Conservation (phyloP, 2,113 vertebrate genomes). For the Periophthalmus modestus region DNA sequence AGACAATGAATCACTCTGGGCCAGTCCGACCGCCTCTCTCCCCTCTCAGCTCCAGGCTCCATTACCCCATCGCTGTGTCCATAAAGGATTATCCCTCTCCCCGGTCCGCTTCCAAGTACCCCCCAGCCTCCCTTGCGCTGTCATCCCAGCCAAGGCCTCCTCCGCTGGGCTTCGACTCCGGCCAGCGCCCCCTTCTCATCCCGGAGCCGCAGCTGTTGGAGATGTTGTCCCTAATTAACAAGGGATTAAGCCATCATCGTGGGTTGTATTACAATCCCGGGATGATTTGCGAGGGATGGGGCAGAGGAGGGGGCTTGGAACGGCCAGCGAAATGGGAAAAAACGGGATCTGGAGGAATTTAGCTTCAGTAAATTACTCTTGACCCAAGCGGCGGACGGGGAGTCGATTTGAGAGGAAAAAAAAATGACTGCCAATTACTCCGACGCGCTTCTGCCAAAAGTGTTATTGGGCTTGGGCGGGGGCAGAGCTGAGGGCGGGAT, state of each 20-base stretch:
- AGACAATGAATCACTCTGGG: neutral
- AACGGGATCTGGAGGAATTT: slow-evolving; percentile 69
- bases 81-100: slow-evolving; percentile 39
- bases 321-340: slow-evolving; percentile 46
- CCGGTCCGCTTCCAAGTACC: neutral
- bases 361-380: slow-evolving; percentile 84
- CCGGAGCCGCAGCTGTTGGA: slow-evolving; percentile 79
- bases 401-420: slow-evolving; percentile 73
- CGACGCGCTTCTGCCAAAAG: slow-evolving; percentile 78
- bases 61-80: slow-evolving; percentile 46
- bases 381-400: slow-evolving; percentile 76
- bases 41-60: slow-evolving; percentile 22
- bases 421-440: slow-evolving; percentile 80
- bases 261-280: slow-evolving; percentile 80
- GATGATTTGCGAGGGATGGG: slow-evolving; percentile 57
- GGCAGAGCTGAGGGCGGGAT: slow-evolving; percentile 38
- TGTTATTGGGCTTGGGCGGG: slow-evolving; percentile 75
- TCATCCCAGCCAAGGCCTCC: slow-evolving; percentile 57
- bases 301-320: slow-evolving; percentile 36
- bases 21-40: neutral
- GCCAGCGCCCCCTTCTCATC: slow-evolving; percentile 54
- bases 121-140: neutral
- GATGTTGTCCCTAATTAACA: slow-evolving; percentile 84
- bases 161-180: slow-evolving; percentile 54
- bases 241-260: slow-evolving; percentile 84